These are phyloP conservation scores for Lordiphosa mommai DNA, from an alignment of 1,140 invertebrate genomes.

Conservation along the genomic window DNA sequence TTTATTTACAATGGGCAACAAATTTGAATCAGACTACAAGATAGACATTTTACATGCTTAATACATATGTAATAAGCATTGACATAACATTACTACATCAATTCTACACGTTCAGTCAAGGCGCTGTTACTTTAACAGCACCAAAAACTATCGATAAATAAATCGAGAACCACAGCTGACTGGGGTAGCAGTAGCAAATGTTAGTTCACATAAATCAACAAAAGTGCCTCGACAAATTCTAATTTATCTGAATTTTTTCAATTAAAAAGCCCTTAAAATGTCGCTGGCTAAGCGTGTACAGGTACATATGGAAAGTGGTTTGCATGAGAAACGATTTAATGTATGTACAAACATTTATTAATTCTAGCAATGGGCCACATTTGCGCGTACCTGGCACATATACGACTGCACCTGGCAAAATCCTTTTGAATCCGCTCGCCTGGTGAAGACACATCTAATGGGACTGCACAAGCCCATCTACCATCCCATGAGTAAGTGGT, in stretches of 20 bases:
- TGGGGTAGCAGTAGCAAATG: too few relatives aligned
- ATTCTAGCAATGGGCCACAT: conserved; percentile 96
- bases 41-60: too few relatives aligned
- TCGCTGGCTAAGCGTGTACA: conserved; percentile 79
- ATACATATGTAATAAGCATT: too few relatives aligned
- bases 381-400: conserved; percentile 94
- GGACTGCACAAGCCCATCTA: conserved; percentile 96
- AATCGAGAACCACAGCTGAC: too few relatives aligned
- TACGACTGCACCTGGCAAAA: conserved; percentile 98
- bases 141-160: too few relatives aligned
- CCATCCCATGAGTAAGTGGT: conserved; percentile 88
- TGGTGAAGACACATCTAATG: conserved; percentile 89
- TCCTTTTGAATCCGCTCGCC: conserved; percentile 89
- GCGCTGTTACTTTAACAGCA: too few relatives aligned
- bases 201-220: too few relatives aligned
- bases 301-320: conserved; percentile 35
- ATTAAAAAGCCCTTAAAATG: conserved; percentile 60
- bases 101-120: too few relatives aligned
- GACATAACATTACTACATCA: too few relatives aligned
- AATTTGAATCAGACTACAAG: too few relatives aligned
- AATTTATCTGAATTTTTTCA: conserved; percentile 12
- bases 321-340: not conserved
- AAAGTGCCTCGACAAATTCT: not conserved
- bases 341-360: not conserved
- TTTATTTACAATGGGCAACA: too few relatives aligned